phyloP scores from a whole-genome alignment of 2,113 vertebrate species.

The Chrysemys picta region DNA sequence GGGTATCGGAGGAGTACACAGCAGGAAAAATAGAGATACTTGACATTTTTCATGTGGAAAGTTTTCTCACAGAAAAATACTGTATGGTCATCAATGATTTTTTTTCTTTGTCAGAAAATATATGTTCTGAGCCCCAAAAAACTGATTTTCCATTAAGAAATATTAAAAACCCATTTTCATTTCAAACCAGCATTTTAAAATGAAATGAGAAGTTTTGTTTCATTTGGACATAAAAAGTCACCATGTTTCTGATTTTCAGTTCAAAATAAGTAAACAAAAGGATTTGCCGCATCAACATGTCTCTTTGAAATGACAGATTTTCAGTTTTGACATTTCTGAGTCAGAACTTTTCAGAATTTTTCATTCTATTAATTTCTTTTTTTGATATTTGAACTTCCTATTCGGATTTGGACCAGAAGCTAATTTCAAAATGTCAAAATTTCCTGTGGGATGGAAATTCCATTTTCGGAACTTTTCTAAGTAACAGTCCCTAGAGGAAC shows the following conservation, averaged over 20 bases:
- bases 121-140: neutral
- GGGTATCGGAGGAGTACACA: neutral
- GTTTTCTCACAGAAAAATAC: neutral
- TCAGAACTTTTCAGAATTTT: neutral
- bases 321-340: neutral
- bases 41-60: neutral
- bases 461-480: neutral
- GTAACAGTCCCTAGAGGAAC: too few relatives aligned
- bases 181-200: neutral
- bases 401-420: neutral
- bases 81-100: neutral
- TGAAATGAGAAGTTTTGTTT: neutral
- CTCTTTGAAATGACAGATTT: neutral
- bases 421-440: neutral
- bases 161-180: neutral
- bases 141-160: neutral
- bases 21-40: neutral
- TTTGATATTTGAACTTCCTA: neutral
- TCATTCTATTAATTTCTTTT: neutral
- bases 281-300: neutral
- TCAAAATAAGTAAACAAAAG: neutral
- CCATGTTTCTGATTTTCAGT: neutral
- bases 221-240: neutral
- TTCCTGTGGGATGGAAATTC: neutral
- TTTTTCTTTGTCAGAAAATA: neutral